Conservation (phyloP, 2,797 vertebrate species). For the Lepus townsendii region DNA sequence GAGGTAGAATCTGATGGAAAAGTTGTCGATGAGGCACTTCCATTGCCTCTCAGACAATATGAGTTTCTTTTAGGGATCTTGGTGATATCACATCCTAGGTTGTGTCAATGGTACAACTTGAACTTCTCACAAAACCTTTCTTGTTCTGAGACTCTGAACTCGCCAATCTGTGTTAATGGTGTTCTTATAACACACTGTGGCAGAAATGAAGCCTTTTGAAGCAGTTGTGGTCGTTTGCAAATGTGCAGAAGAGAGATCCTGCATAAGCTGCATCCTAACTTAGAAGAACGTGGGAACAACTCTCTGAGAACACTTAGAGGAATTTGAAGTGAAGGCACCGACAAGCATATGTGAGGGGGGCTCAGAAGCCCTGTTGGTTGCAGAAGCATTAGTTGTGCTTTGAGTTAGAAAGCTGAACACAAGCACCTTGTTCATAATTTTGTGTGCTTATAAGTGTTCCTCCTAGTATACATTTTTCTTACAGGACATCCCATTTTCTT, state of each 20-base stretch:
- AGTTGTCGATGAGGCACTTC: not conserved
- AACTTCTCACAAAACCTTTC: not conserved
- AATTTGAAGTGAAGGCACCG: not conserved
- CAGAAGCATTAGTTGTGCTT: not conserved
- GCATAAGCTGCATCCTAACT: not conserved
- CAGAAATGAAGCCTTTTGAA: not conserved
- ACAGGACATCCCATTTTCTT: not conserved
- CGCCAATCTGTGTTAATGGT: not conserved
- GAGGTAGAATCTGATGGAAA: not conserved
- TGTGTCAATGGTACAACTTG: too few relatives aligned
- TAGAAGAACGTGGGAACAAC: not conserved
- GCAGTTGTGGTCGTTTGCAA: not conserved
- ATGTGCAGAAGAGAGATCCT: not conserved
- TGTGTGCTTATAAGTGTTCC: not conserved
- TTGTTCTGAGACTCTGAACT: not conserved
- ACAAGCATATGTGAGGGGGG: not conserved
- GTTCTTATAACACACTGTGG: not conserved
- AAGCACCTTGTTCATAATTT: not conserved
- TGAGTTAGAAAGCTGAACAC: not conserved
- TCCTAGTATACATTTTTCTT: conserved; percentile 19
- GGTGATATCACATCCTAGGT: not conserved
- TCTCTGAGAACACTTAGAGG: not conserved
- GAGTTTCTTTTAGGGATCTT: not conserved
- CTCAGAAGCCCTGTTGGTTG: not conserved
- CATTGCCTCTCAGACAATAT: not conserved